A percentile compares a stretch with the other conserved stretches of the same genome.
Evolutionary conservation across 2,113 vertebrate species (phyloP).

Genomic region (Sander lucioperca): DNA sequence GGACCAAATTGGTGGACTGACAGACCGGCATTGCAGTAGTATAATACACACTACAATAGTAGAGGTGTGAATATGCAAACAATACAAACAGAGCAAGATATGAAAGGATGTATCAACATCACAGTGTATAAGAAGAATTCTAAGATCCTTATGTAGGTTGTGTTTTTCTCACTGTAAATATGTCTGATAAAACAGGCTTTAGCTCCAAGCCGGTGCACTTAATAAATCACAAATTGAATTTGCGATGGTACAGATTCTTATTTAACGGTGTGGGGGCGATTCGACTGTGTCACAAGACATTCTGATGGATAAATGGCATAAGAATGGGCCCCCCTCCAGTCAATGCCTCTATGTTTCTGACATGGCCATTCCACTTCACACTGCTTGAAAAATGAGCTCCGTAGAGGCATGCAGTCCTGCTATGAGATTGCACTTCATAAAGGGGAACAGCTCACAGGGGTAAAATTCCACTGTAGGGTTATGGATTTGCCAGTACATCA

Average conservation of each 20-base stretch:
- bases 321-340: conserved; percentile 74
- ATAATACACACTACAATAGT: too few species aligned
- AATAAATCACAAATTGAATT: conserved; percentile 76
- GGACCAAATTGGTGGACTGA: too few species aligned
- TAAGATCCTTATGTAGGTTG: not conserved
- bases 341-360: conserved; percentile 89
- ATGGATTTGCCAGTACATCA: conserved; percentile 97
- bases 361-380: conserved; percentile 95
- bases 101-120: conserved; percentile 9
- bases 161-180: conserved; percentile 53
- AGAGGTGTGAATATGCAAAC: not conserved
- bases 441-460: conserved; percentile 92
- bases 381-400: conserved; percentile 93
- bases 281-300: conserved; percentile 87
- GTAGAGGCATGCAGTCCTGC: conserved; percentile 84
- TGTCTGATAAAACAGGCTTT: conserved; percentile 52
- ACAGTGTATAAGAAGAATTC: not conserved
- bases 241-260: conserved; percentile 76
- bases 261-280: conserved; percentile 77
- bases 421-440: conserved; percentile 95
- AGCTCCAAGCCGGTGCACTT: conserved; percentile 62
- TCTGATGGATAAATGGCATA: conserved; percentile 88
- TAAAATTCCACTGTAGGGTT: conserved; percentile 93
- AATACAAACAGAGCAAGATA: not conserved
- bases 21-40: not conserved